Evolutionary conservation across 2,113 vertebrate genomes (phyloP), one percentile per base, ranked within the genome.

Genomic region (zebrafish (Danio rerio)): DNA sequence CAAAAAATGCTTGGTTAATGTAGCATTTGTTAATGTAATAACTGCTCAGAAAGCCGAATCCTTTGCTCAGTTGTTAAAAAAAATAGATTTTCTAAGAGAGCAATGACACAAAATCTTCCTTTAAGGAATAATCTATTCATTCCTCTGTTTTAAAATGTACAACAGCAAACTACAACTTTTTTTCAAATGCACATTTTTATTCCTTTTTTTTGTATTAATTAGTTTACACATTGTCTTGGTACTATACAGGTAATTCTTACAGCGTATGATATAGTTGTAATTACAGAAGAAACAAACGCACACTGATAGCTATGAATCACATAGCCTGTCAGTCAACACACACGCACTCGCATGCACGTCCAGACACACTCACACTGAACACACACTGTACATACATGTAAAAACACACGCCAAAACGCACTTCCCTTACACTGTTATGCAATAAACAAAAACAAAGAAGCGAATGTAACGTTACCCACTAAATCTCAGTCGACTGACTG

Each of bases 211-310:
- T 91, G 82, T 90, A 92, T 92, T 92, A 91, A 90, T 80, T 90
- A 92, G 86, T 93, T 90, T 92, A 91, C 83, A 89, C 86, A 78
- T 92, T 83, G 62, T 91, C 86, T 93, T 91, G 85, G 86, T 92
- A 92, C 90, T 90, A 90, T 93, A 94, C 94, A 94, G 87, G 87
- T 90, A 86, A 92, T 90, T 92, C 89, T 91, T 93, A 93, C 92
- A 90, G 85, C 89, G 88, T 90, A 89, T 91, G 88, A 92, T 91
- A 91, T 91, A 88, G 87, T 90, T 89, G 83, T 90, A 90, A 93
- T 92, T 89, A 93, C 91, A 92, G 88, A 87, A 88, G 83, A 84
- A 81, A 62, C 20, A 78, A 62, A 82, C 45, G 11, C 61, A 72
- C 50, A 65, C 75, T 31, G 42, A 55, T 69, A 89, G 83, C 82